Percentiles rank a stretch among this genome's conserved stretches.
phyloP scores from a whole-genome alignment of 2,797 vertebrate species.

The Protosalanx chinensis region DNA sequence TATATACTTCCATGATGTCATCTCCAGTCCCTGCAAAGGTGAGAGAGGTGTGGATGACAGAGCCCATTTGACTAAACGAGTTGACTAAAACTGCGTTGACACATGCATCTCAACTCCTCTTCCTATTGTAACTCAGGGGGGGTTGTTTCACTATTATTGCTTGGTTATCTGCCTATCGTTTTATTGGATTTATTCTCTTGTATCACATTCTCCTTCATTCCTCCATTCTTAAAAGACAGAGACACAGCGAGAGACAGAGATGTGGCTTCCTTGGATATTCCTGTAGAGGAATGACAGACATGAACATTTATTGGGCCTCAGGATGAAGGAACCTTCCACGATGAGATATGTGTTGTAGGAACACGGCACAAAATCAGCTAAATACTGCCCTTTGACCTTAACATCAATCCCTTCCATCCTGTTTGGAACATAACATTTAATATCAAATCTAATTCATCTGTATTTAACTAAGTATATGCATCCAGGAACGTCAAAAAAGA shows the following conservation, averaged over 20 bases:
- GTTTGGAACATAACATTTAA: not conserved
- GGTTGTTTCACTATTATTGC: not conserved
- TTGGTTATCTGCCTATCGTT: not conserved
- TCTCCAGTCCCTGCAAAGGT: too few species aligned
- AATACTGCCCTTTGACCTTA: not conserved
- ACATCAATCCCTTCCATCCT: not conserved
- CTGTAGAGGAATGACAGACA: not conserved
- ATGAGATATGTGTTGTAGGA: slow-evolving; percentile 2
- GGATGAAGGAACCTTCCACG: not conserved
- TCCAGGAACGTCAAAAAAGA: not conserved
- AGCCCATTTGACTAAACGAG: too few species aligned
- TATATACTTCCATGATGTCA: too few species aligned
- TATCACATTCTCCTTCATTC: not conserved
- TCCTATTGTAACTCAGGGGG: not conserved
- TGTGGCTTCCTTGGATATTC: not conserved
- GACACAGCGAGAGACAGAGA: not conserved
- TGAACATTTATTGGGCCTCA: not conserved
- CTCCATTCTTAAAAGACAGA: not conserved
- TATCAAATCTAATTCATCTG: not conserved
- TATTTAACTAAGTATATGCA: not conserved
- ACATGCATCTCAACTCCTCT: not conserved
- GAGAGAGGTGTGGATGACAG: too few species aligned
- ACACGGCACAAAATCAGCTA: too few species aligned
- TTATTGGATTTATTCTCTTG: not conserved
- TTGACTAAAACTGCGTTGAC: too few species aligned